These are phyloP conservation scores for Hydractinia symbiolongicarpus DNA, from an alignment of 30 jellyfish, hydroid and myxozoan species.

Conservation along the genomic window DNA sequence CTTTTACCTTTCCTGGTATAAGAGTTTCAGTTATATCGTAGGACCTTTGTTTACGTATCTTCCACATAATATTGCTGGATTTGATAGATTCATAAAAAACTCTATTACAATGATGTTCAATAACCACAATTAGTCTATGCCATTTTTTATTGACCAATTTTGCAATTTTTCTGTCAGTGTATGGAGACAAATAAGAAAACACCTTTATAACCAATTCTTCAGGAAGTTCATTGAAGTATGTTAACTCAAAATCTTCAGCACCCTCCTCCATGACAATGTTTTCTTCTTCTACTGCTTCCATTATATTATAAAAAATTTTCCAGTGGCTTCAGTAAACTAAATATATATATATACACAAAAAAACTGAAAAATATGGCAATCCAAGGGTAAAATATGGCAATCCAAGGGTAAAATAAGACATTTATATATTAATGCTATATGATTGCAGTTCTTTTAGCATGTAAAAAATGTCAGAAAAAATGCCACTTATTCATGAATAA, in stretches of 20 bases:
- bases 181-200: constrained; percentile 70
- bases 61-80: constrained; percentile 38
- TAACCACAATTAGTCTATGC: constrained; percentile 52
- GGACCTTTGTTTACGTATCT: constrained; percentile 34
- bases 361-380: too few species aligned
- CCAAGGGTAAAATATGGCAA: too few species aligned
- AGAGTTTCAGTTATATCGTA: constrained; percentile 32
- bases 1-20: constrained; percentile 25
- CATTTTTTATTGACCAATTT: constrained; percentile 68
- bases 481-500: too few species aligned
- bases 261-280: constrained; percentile 14
- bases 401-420: too few species aligned
- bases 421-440: too few species aligned
- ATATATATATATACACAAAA: too few species aligned
- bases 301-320: too few species aligned
- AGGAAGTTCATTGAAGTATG: constrained; percentile 51
- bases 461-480: too few species aligned
- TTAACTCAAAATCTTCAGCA: not conserved
- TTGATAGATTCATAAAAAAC: constrained; percentile 36
- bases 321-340: too few species aligned
- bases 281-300: not conserved
- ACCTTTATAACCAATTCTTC: constrained; percentile 66
- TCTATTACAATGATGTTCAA: constrained; percentile 18
- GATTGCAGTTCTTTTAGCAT: too few species aligned
- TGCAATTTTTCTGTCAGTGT: constrained; percentile 48